Conservation (phyloP, 2,113 vertebrate species). For the Gallinago jamesoni region DNA sequence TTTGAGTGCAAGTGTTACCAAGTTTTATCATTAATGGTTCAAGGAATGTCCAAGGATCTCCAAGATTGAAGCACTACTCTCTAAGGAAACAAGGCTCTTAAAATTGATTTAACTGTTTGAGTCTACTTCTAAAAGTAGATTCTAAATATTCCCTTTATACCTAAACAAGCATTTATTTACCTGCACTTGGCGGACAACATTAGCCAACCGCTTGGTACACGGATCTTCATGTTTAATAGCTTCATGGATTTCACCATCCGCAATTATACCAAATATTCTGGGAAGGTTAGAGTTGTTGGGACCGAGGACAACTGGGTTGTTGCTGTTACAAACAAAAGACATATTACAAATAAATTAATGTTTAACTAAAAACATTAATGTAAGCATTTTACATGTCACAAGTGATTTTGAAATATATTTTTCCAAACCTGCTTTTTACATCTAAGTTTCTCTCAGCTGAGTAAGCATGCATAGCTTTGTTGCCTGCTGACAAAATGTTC, state of each 20-base stretch:
- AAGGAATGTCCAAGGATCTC: background rate
- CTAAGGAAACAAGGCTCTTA: background rate
- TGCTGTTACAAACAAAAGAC: conserved; percentile 75
- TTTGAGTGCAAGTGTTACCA: background rate
- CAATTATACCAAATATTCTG: conserved; percentile 95
- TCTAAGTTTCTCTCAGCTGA: background rate
- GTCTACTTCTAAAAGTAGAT: background rate
- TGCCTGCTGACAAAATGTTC: background rate
- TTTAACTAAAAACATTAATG: background rate
- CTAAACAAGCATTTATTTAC: conserved; percentile 55
- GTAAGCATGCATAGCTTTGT: background rate
- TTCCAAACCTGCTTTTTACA: background rate
- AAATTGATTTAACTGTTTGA: background rate
- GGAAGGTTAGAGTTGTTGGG: conserved; percentile 96
- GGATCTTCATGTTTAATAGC: conserved; percentile 92
- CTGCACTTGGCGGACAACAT: conserved; percentile 98
- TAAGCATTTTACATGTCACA: background rate
- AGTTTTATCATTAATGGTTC: background rate
- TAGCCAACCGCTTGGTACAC: conserved; percentile 93
- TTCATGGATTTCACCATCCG: conserved; percentile 92
- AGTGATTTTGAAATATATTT: background rate
- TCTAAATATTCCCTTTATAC: background rate
- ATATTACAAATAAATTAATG: background rate
- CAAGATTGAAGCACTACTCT: background rate
- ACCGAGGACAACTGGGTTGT: conserved; percentile 94